Conservation (phyloP, 2,113 vertebrate genomes). For the Daboia siamensis region DNA sequence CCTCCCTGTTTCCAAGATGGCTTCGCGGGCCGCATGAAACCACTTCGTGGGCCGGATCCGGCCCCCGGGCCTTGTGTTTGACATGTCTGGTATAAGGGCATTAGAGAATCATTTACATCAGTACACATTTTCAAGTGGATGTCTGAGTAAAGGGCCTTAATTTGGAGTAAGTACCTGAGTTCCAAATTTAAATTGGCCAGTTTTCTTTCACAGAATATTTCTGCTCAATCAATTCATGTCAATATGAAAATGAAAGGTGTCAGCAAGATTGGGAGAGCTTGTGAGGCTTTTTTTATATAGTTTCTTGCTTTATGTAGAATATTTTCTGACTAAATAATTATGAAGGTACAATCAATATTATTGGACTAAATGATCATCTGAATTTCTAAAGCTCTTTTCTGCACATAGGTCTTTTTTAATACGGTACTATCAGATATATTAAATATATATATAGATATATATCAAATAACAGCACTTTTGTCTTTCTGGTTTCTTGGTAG, state of each 20-base stretch:
- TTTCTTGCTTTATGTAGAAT: not conserved
- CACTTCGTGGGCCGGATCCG: no score
- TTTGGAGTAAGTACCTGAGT: not conserved
- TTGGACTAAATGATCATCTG: not conserved
- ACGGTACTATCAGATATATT: not conserved
- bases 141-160: not conserved
- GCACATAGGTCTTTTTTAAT: not conserved
- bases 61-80: no score
- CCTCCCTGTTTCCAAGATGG: no score
- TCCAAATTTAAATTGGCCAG: not conserved
- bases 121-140: not conserved
- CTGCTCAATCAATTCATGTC: not conserved
- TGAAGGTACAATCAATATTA: not conserved
- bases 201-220: not conserved
- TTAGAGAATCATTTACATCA: no score
- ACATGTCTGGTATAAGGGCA: no score
- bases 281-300: not conserved
- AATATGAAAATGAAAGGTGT: not conserved
- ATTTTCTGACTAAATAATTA: not conserved
- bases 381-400: not conserved
- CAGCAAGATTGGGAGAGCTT: not conserved
- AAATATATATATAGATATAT: not conserved
- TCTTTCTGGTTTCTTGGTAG: slow-evolving; percentile 63
- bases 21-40: no score
- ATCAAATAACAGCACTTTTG: not conserved